Conservation (phyloP, 2,888 invertebrate species). For the Myathropa florea region DNA sequence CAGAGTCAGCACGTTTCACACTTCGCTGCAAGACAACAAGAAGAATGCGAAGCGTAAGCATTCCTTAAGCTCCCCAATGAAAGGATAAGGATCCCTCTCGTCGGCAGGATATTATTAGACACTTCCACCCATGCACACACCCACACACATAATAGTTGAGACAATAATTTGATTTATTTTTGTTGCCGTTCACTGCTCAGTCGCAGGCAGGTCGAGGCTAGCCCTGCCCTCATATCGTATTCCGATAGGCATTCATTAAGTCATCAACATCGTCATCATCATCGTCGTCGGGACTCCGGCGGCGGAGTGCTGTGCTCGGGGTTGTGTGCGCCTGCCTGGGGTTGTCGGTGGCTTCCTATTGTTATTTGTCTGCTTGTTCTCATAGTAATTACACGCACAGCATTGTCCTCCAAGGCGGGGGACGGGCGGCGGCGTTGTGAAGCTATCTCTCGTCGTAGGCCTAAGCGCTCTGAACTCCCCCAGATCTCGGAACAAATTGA, state of each 20-base stretch:
- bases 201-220: neutral
- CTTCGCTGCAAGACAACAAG: constrained; percentile 8
- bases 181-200: constrained; percentile 22
- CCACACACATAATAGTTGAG: constrained; percentile 28
- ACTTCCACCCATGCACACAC: constrained; percentile 14
- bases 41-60: constrained; percentile 58
- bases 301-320: neutral
- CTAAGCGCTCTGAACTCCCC: neutral
- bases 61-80: constrained; percentile 40
- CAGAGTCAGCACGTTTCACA: constrained; percentile 56
- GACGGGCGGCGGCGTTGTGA: too few relatives aligned
- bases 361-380: constrained; percentile 68
- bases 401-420: neutral
- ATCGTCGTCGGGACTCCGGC: constrained; percentile 1
- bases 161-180: constrained; percentile 68
- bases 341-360: constrained; percentile 41
- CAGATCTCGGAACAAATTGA: constrained; percentile 33
- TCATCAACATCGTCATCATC: constrained; percentile 60
- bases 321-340: neutral
- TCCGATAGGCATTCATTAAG: constrained; percentile 70
- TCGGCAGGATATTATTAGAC: constrained; percentile 40
- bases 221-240: constrained; percentile 59
- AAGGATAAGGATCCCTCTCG: constrained; percentile 49
- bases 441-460: too few relatives aligned
- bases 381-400: constrained; percentile 62